These are phyloP conservation scores for Endotricha flammealis DNA, from an alignment of 2,888 invertebrate genomes.

Conservation along the genomic window DNA sequence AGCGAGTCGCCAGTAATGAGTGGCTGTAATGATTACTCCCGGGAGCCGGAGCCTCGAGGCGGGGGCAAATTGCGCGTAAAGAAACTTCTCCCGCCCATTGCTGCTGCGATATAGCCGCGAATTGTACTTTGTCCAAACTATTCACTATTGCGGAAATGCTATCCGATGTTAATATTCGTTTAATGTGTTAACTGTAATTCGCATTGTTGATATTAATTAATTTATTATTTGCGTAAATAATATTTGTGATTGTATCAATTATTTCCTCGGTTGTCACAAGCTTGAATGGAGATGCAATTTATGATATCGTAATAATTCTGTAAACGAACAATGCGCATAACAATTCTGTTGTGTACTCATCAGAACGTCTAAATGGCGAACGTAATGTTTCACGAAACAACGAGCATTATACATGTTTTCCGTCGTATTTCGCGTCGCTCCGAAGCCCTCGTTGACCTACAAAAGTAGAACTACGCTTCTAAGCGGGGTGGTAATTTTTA, in stretches of 20 bases:
- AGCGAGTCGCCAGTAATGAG: constrained; percentile 8
- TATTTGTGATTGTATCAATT: too few relatives aligned
- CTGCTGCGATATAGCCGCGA: constrained; percentile 1
- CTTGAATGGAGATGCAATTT: background rate
- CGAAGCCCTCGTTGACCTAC: constrained; percentile 14
- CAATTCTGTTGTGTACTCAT: background rate
- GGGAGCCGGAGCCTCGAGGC: constrained; percentile 1
- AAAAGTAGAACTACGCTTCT: constrained; percentile 8
- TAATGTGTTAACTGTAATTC: too few relatives aligned
- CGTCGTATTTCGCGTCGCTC: background rate
- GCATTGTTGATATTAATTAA: too few relatives aligned
- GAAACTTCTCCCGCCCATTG: background rate
- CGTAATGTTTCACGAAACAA: background rate
- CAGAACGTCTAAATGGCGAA: background rate
- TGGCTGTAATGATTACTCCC: constrained; percentile 6
- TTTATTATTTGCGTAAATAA: too few relatives aligned
- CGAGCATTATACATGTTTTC: constrained; percentile 1
- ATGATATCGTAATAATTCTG: too few relatives aligned
- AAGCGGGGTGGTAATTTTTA: constrained; percentile 16
- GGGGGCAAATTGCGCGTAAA: constrained; percentile 10
- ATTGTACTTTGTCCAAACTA: constrained; percentile 3
- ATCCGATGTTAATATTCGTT: background rate
- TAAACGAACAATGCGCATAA: too few relatives aligned
- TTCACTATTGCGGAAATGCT: background rate
- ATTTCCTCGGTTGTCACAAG: background rate